A percentile compares a stretch with the other conserved stretches of the same genome.
Evolutionary conservation across 2,888 invertebrate species (phyloP).

Genomic region (Agrochola macilenta): DNA sequence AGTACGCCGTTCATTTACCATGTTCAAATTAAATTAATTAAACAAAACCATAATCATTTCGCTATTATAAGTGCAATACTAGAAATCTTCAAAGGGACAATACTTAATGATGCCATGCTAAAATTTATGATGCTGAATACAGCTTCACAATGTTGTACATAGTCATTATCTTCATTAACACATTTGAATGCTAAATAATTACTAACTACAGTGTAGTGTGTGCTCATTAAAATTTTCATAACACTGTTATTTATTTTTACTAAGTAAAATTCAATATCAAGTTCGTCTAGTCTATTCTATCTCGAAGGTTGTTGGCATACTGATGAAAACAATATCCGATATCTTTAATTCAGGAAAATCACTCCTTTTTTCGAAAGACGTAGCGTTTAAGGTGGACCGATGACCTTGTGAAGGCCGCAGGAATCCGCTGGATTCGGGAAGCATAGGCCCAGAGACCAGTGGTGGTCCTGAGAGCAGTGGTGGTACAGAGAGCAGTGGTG

Average conservation of each 20-base stretch:
- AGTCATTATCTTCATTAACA: constrained; percentile 13
- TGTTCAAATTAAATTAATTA: too few species aligned
- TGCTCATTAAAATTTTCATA: constrained; percentile 16
- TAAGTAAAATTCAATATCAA: background rate
- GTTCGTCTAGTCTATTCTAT: too few species aligned
- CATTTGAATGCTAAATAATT: constrained; percentile 27
- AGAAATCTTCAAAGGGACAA: background rate
- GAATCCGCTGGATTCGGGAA: too few species aligned
- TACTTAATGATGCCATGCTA: background rate
- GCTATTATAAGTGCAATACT: background rate
- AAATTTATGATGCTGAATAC: background rate
- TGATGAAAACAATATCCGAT: background rate
- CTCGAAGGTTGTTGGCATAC: background rate
- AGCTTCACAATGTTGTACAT: background rate
- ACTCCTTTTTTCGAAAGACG: background rate
- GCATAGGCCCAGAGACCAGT: too few species aligned
- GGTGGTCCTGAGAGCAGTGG: too few species aligned
- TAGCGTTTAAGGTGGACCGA: too few species aligned
- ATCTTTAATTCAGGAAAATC: background rate
- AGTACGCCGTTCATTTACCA: too few species aligned
- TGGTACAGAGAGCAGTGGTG: too few species aligned
- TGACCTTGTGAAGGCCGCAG: too few species aligned
- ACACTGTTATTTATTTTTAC: background rate
- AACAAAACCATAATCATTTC: background rate
- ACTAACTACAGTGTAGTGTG: constrained; percentile 3